Evolutionary conservation across 2,888 invertebrate genomes (phyloP), one percentile per base, ranked within the genome.

Genomic region (Acanthosepion esculentum): DNA sequence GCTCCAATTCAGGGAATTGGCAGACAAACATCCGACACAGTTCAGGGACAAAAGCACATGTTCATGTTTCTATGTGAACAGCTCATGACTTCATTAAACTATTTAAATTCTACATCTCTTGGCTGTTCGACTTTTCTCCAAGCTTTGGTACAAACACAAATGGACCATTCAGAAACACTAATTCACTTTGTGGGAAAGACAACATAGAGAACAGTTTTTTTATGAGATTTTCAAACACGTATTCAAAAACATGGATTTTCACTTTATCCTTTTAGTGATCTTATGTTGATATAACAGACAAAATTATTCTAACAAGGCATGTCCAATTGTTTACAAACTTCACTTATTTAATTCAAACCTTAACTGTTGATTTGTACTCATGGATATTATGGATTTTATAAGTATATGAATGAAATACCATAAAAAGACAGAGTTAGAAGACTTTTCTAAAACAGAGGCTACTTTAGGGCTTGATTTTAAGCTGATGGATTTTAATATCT

Each of bases 51-150:
- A 78, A n/a, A 78, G 78, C 78, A 78, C 78, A 78, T 29, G 78
- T 78, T 23, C n/a, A 8, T 12, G n/a, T 78, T 59, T 78, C 78
- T n/a, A n/a, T 78, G 78, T n/a, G 78, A 78, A 78, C n/a, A n/a
- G n/a, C n/a, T 78, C 78, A 78, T 33, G n/a, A 78, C 78, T n/a
- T 78, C n/a, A 78, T 78, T n/a, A 78, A 78, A 78, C n/a, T 78
- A 78, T n/a, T 78, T 78, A 33, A 78, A 78, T 78, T n/a, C 15
- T 78, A 15, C n/a, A 59, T 23, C 78, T n/a, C 15, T 3, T n/a
- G 78, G n/a, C 29, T n/a, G 29, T 78, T 12, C n/a, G 29, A n/a
- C n/a, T n/a, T 78, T 33, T n/a, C 1, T n/a, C 10, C n/a, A n/a
- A n/a, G n/a, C n/a, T n/a, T n/a, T n/a, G n/a, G n/a, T n/a, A n/a